Conservation (phyloP, 2,888 invertebrate genomes). For the Listrodromus nycthemerus region DNA sequence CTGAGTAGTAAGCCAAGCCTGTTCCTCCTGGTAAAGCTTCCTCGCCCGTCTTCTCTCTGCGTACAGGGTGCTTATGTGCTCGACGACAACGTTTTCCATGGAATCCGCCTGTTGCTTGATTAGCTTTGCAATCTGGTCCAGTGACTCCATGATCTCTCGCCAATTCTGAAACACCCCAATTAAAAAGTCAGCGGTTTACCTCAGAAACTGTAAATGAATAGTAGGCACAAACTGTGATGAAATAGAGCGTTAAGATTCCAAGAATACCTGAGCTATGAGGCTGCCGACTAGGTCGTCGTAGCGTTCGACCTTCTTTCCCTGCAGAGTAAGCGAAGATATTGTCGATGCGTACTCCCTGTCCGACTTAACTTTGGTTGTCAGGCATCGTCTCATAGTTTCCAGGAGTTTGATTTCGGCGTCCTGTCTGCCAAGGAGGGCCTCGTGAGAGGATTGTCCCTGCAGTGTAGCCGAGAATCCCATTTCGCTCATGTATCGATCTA, state of each 20-base stretch:
- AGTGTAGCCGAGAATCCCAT: slow-evolving; percentile 96
- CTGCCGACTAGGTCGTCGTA: slow-evolving; percentile 90
- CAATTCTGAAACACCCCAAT: slow-evolving; percentile 86
- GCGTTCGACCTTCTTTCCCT: slow-evolving; percentile 94
- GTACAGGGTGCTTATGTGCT: slow-evolving; percentile 92
- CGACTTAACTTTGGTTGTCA: slow-evolving; percentile 94
- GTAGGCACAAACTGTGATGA: neutral
- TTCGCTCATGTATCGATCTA: slow-evolving; percentile 42
- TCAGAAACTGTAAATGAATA: neutral
- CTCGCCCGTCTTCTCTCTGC: slow-evolving; percentile 94
- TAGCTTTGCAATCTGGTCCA: slow-evolving; percentile 93
- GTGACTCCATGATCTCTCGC: slow-evolving; percentile 95
- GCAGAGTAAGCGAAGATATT: slow-evolving; percentile 91
- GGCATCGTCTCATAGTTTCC: slow-evolving; percentile 95
- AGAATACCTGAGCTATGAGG: slow-evolving; percentile 81
- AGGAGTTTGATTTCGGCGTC: slow-evolving; percentile 96
- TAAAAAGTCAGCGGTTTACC: neutral
- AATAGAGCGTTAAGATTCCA: slow-evolving; percentile 10
- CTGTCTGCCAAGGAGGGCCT: slow-evolving; percentile 94
- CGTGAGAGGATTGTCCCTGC: slow-evolving; percentile 95
- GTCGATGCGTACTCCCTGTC: slow-evolving; percentile 96
- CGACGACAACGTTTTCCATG: slow-evolving; percentile 92
- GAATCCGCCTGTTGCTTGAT: slow-evolving; percentile 94
- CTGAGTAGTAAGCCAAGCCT: slow-evolving; percentile 87
- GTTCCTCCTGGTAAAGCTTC: slow-evolving; percentile 95